Evolutionary conservation across 2,113 vertebrate species (phyloP).

Genomic region (Megaptera novaeangliae): DNA sequence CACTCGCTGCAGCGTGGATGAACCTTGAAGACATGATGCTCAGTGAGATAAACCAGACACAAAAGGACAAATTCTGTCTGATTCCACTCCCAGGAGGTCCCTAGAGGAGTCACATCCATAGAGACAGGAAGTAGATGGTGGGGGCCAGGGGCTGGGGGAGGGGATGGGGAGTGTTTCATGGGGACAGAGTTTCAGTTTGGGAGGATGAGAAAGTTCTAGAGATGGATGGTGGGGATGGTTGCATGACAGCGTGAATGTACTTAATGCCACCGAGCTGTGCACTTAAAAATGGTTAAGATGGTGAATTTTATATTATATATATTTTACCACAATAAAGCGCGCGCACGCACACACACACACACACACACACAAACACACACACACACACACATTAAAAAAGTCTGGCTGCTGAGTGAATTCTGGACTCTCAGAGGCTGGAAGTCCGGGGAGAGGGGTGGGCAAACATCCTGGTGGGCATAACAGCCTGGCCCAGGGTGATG

Average conservation of each 20-base stretch:
- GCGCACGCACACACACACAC: too few relatives aligned
- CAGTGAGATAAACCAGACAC: not conserved
- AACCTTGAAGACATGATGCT: rapidly evolving
- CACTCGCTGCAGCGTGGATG: not conserved
- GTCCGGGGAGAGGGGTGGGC: not conserved
- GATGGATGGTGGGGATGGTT: not conserved
- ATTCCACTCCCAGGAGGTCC: not conserved
- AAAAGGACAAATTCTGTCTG: not conserved
- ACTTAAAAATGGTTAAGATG: not conserved
- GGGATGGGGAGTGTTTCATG: rapidly evolving
- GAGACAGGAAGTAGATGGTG: not conserved
- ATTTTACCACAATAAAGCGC: not conserved
- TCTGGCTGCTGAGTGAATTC: not conserved
- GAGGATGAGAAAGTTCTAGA: not conserved
- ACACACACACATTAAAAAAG: not conserved
- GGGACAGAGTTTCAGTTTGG: not conserved
- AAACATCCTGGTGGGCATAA: not conserved
- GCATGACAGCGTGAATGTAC: rapidly evolving
- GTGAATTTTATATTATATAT: not conserved
- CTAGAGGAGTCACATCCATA: not conserved
- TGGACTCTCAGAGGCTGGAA: not conserved
- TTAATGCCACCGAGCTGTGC: rapidly evolving
- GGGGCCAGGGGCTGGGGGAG: not conserved
- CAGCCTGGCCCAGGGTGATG: not conserved
- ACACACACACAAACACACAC: too few relatives aligned